Evolutionary conservation across 2,797 vertebrate species (phyloP), one percentile per base, ranked within the genome.

Genomic region (Acrossocheilus fasciatus): DNA sequence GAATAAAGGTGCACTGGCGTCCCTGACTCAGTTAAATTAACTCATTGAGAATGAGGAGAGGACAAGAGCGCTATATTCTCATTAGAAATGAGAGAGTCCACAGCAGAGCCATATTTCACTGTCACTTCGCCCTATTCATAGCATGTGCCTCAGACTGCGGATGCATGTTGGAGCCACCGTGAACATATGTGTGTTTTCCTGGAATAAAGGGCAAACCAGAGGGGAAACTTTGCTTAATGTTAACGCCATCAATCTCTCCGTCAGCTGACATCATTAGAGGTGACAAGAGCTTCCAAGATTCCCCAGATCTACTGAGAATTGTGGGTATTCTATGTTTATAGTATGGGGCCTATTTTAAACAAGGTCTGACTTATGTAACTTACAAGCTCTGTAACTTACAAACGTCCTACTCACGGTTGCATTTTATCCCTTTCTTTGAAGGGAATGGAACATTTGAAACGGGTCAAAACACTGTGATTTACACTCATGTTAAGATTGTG

Each of bases 121-220:
- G 90, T 90, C 90, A 91, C 77, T 62, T 80, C 64, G 64, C 89
- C 90, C 89, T 91, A 91, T 91, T 91, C 90, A 91, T 91, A 91
- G 90, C 86, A 77, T 87, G 82, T 81, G 78, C 68, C 80, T 85
- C 81, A 85, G 86, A 81, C 76, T 85, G 81, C 82, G 83, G 83
- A 88, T 64, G 82, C 68, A 88, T 87, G 86, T 87, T 87, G 77
- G 73, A 82, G 81, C 68, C 84, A 74, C 81, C 36, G 18, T 62
- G 84, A 84, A 50, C 62, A 74, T 69, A 20, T 82, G 62, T 85
- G 84, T 82, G 76, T 64, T 81, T 87, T 78, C 89, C 14, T 77
- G 78, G 87, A 81, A 88, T 85, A 90, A 88, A 88, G 87, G 89
- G 83, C 87, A 87, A 87, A 88, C 50, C 74, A 79, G 43, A 68